phyloP scores from a whole-genome alignment of 92 coral and sea anemone genomes.

The Heteractis magnifica region DNA sequence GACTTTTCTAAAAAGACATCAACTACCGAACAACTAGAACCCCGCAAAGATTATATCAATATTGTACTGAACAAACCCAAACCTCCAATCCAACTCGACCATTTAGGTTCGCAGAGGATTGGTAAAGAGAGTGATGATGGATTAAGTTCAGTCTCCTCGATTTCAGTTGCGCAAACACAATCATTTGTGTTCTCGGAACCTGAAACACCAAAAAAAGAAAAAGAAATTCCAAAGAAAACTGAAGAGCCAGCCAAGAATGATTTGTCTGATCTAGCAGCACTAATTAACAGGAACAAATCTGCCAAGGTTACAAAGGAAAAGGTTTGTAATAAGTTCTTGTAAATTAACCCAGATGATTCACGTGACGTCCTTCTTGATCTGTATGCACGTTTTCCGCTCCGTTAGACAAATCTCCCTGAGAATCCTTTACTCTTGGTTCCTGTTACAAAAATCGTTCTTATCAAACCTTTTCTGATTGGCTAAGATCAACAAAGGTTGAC shows the following conservation, averaged over 20 bases:
- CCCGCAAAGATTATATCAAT: constrained; percentile 65
- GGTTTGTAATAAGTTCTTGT: constrained; percentile 30
- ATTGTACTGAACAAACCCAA: constrained; percentile 58
- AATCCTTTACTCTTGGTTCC: too few species aligned
- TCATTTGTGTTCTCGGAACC: constrained; percentile 11
- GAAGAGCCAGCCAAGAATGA: constrained; percentile 56
- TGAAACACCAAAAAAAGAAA: constrained; percentile 18
- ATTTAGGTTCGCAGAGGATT: constrained; percentile 73
- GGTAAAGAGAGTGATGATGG: constrained; percentile 60
- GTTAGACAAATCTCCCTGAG: too few species aligned
- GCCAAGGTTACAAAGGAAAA: constrained; percentile 58
- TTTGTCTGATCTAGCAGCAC: constrained; percentile 75
- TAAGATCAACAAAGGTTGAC: not conserved
- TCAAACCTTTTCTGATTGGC: not conserved
- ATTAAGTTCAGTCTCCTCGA: constrained; percentile 16
- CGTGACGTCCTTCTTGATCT: too few species aligned
- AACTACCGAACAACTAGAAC: constrained; percentile 57
- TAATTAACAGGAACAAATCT: constrained; percentile 55
- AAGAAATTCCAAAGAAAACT: constrained; percentile 35
- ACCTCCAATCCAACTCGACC: constrained; percentile 45
- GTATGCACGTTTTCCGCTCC: too few species aligned
- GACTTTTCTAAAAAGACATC: not conserved
- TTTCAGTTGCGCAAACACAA: constrained; percentile 18
- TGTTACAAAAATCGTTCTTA: too few species aligned
- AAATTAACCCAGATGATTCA: too few species aligned